Evolutionary conservation across 2,113 vertebrate species (phyloP).

Genomic region (Xenus cinereus): DNA sequence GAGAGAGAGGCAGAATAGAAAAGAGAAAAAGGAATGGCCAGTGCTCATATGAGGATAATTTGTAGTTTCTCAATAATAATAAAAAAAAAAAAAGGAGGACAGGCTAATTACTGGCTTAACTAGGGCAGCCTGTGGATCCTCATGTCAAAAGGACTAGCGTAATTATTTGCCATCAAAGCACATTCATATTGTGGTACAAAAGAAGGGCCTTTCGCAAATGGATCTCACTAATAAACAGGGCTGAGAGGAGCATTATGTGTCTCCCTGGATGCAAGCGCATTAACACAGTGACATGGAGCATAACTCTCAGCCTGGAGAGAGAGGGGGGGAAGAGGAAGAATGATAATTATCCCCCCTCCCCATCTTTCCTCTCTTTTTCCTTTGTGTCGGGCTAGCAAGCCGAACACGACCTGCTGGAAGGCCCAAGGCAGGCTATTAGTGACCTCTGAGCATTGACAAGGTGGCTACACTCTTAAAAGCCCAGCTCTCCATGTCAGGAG

Average conservation of each 20-base stretch:
- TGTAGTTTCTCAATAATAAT: constrained; percentile 92
- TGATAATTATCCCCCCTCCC: constrained; percentile 87
- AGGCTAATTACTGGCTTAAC: constrained; percentile 99
- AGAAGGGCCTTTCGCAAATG: constrained; percentile 91
- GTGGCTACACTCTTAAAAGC: constrained; percentile 83
- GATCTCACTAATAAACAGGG: constrained; percentile 92
- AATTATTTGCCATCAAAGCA: constrained; percentile 99
- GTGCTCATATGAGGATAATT: constrained; percentile 93
- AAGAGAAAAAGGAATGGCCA: constrained; percentile 83
- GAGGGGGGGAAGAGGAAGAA: constrained; percentile 54
- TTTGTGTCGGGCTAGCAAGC: constrained; percentile 81
- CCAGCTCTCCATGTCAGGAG: constrained; percentile 81
- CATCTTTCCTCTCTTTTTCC: constrained; percentile 73
- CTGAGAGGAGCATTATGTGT: constrained; percentile 91
- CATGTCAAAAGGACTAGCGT: constrained; percentile 97
- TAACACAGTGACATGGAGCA: constrained; percentile 89
- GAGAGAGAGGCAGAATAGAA: constrained; percentile 62
- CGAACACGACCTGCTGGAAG: constrained; percentile 77
- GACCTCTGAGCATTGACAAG: constrained; percentile 86
- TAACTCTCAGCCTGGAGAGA: constrained; percentile 81
- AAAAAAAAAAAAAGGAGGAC: constrained; percentile 86
- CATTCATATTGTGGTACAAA: constrained; percentile 98
- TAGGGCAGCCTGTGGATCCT: constrained; percentile 96
- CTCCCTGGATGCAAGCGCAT: constrained; percentile 83
- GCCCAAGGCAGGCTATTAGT: constrained; percentile 91